Percentiles rank a stretch among this genome's conserved stretches.
These are phyloP conservation scores for Microtus ochrogaster DNA, from an alignment of 2,113 vertebrate genomes.

Conservation along the genomic window DNA sequence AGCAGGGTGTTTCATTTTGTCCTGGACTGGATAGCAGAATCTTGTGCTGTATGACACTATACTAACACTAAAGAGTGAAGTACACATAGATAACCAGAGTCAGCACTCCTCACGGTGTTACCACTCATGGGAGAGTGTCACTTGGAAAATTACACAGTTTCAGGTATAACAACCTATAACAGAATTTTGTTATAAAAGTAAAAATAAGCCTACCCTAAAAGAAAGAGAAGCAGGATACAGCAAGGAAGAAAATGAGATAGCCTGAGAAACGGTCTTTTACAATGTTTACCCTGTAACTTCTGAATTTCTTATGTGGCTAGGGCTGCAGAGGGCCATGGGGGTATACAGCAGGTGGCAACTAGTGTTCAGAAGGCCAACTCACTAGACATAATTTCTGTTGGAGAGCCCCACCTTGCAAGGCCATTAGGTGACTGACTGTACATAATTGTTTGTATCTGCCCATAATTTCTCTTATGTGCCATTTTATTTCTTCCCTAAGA, in stretches of 20 bases:
- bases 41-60: not conserved
- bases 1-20: not conserved
- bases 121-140: not conserved
- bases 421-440: too few species aligned
- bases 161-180: not conserved
- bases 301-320: not conserved
- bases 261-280: not conserved
- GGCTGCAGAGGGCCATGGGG: too few species aligned
- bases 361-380: too few species aligned
- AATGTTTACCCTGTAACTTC: not conserved
- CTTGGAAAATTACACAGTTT: not conserved
- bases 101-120: not conserved
- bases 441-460: too few species aligned
- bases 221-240: not conserved
- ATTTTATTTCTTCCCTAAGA: too few species aligned
- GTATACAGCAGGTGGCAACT: too few species aligned
- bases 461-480: too few species aligned
- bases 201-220: not conserved
- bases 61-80: not conserved
- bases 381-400: too few species aligned
- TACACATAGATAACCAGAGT: not conserved
- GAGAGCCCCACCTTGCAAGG: too few species aligned
- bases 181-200: slow-evolving; percentile 37
- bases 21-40: not conserved
- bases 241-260: not conserved